Evolutionary conservation across 1,140 invertebrate genomes (phyloP), one percentile per base, ranked within the genome.

Genomic region (Chymomyza costata): DNA sequence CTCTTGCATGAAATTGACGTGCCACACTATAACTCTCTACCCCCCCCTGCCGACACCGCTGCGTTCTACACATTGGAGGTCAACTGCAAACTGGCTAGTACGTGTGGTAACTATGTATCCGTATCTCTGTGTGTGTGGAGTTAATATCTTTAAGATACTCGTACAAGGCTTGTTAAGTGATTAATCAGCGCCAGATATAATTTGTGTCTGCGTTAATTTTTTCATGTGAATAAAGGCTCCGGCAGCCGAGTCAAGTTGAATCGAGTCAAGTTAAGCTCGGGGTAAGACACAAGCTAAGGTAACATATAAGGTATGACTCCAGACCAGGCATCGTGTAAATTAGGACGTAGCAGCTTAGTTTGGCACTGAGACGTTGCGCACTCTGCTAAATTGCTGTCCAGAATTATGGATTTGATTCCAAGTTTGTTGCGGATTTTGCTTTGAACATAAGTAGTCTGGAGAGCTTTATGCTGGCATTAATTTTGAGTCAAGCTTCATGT

Each of bases 151-250:
- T 63, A 63, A 70, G 80, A 71, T 78, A 54, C 51, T 59, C 56
- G 45, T 54, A 80, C 67, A 73, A 60, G 76, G 69, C 78, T 82
- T 82, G 78, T 82, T 82, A 82, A 82, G 76, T 82, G 78, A 82
- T 82, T 82, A 82, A 82, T 82, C 76, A 82, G 78, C 70, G 78
- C 78, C 78, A 82, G 78, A 82, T 82, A 82, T 82, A 82, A 82
- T 82, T 82, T 82, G 78, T 82, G 78, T 82, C 76, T 82, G 78
- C 76, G 70, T 82, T 80, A 81, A 73, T 80, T 80, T 80, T 80
- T 80, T 78, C 71, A 69, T 65, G 69, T 63, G 73, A 78, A 78
- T 78, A 80, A 78, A 67, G 65, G 47, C 50, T 46, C 15, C 25
- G 15, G 34, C 13, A 28, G 25, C 32, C 32, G n/a, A n/a, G n/a